These are phyloP conservation scores for Hassar affinis DNA, from an alignment of 2,113 vertebrate species.

Conservation along the genomic window DNA sequence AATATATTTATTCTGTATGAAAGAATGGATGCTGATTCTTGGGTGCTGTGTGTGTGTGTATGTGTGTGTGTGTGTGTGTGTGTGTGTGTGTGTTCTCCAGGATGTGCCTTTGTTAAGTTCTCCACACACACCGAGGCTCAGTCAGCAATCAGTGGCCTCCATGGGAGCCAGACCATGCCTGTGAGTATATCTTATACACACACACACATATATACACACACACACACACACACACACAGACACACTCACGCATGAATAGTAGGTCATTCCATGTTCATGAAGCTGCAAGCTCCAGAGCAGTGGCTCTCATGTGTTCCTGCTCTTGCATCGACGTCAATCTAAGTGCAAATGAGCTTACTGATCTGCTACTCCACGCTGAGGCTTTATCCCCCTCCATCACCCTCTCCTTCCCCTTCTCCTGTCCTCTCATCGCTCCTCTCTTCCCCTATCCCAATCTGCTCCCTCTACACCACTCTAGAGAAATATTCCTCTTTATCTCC, in stretches of 20 bases:
- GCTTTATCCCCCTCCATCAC: conserved; percentile 29
- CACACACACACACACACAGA: too few relatives aligned
- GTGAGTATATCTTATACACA: conserved; percentile 65
- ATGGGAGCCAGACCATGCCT: conserved; percentile 84
- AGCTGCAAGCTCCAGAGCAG: neutral
- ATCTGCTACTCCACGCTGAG: neutral
- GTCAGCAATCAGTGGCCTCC: conserved; percentile 81
- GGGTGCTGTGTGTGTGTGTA: neutral
- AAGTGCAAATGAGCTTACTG: conserved; percentile 42
- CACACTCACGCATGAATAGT: conserved; percentile 9
- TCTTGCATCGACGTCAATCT: conserved; percentile 26
- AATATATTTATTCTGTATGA: neutral
- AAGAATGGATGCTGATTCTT: neutral
- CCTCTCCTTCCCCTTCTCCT: conserved; percentile 4
- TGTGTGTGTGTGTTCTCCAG: conserved; percentile 60
- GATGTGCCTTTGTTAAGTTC: conserved; percentile 86
- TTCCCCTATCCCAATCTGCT: neutral
- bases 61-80: conserved; percentile 10
- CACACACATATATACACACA: neutral
- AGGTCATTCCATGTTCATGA: conserved; percentile 4
- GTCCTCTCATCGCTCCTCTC: neutral
- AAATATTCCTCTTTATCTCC: conserved; percentile 29
- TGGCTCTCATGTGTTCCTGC: neutral
- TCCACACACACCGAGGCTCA: conserved; percentile 82
- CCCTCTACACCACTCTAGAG: conserved; percentile 16